A percentile compares a stretch with the other conserved stretches of the same genome.
Conservation (phyloP, 1,140 invertebrate genomes). For the Helicoverpa zea region DNA sequence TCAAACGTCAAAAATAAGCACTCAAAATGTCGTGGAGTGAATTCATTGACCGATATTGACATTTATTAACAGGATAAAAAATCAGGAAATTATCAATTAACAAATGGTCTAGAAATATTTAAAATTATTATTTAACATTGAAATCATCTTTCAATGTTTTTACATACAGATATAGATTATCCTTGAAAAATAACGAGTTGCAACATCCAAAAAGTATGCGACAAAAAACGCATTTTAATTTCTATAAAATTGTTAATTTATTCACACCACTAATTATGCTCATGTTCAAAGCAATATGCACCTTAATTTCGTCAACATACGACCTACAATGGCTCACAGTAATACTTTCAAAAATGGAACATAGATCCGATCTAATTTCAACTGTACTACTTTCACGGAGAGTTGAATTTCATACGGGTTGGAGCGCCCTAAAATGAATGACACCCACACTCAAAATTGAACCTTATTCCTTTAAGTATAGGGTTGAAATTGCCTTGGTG, state of each 20-base stretch:
- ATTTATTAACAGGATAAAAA: no score
- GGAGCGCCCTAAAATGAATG: background rate
- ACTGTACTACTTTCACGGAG: constrained; percentile 7
- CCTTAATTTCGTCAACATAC: background rate
- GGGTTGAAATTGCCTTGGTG: background rate
- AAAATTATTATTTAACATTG: background rate
- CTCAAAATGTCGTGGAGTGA: no score
- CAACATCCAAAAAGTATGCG: constrained; percentile 21
- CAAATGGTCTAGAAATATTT: background rate
- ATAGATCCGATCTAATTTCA: constrained; percentile 7
- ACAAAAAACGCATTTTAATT: constrained; percentile 46
- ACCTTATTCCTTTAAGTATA: background rate
- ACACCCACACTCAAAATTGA: background rate
- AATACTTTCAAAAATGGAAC: background rate
- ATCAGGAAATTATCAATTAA: no score
- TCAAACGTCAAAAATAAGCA: no score
- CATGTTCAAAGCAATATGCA: background rate
- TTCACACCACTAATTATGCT: constrained; percentile 33
- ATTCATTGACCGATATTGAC: no score
- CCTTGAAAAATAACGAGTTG: background rate
- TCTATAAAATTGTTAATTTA: constrained; percentile 22
- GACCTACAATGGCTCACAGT: background rate
- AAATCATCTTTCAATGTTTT: background rate
- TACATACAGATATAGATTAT: background rate
- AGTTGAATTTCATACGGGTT: constrained; percentile 13